phyloP scores from a whole-genome alignment of 2,888 invertebrate species.

The Trissolcus japonicus region DNA sequence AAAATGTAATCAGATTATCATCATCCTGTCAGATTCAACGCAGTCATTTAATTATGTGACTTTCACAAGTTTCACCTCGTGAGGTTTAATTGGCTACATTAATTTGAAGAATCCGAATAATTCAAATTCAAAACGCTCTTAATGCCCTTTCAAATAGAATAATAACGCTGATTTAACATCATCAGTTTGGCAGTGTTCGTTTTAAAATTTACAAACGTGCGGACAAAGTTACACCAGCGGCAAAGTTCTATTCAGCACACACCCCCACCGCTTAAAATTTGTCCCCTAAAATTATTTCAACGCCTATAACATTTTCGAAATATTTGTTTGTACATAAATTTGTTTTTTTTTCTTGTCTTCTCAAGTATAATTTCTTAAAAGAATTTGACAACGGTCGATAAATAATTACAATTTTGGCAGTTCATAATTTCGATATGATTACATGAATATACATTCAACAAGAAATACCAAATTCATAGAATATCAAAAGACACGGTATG shows the following conservation, averaged over 20 bases:
- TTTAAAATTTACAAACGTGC: constrained; percentile 16
- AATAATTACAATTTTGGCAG: too few species aligned
- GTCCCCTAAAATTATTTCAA: constrained; percentile 8
- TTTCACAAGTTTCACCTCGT: neutral
- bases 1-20: too few species aligned
- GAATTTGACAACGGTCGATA: too few species aligned
- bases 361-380: too few species aligned
- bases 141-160: constrained; percentile 35
- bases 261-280: too few species aligned
- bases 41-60: too few species aligned
- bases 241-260: constrained; percentile 3
- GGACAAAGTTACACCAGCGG: constrained; percentile 17
- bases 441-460: constrained; percentile 7
- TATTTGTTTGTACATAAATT: too few species aligned
- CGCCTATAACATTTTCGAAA: too few species aligned
- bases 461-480: constrained; percentile 4
- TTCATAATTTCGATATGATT: constrained; percentile 6
- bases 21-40: too few species aligned
- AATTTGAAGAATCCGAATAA: too few species aligned
- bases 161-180: constrained; percentile 24
- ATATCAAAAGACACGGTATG: too few species aligned
- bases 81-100: neutral
- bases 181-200: constrained; percentile 2
- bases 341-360: too few species aligned
- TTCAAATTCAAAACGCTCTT: constrained; percentile 8